Conservation (phyloP, 1,140 invertebrate species). For the Heterodera schachtii region DNA sequence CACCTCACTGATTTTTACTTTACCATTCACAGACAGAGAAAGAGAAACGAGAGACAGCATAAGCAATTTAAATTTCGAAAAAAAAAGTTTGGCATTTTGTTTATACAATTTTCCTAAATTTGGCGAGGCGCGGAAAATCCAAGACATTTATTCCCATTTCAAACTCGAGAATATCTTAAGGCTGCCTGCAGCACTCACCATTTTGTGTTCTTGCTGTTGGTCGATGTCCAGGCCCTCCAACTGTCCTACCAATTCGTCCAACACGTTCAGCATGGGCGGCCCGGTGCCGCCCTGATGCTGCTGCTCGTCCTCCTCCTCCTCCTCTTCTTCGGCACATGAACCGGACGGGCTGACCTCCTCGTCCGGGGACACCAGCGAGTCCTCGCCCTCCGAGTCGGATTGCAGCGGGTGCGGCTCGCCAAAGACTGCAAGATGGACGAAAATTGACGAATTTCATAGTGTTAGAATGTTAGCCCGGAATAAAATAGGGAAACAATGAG, state of each 20-base stretch:
- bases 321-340: slow-evolving; percentile 6
- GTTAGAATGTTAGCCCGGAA: too few species aligned
- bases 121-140: too few species aligned
- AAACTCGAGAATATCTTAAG: too few species aligned
- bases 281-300: slow-evolving; percentile 12
- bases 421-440: slow-evolving; percentile 37
- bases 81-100: too few species aligned
- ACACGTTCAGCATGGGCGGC: slow-evolving; percentile 27
- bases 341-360: slow-evolving; percentile 39
- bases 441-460: slow-evolving; percentile 10
- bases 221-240: neutral
- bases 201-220: neutral
- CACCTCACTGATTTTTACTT: too few species aligned
- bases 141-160: too few species aligned
- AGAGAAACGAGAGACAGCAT: too few species aligned
- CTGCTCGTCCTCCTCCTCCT: slow-evolving; percentile 38
- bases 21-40: too few species aligned
- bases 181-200: neutral
- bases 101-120: too few species aligned
- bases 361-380: slow-evolving; percentile 45
- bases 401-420: slow-evolving; percentile 41
- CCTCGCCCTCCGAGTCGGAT: slow-evolving; percentile 46
- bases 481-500: too few species aligned
- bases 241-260: slow-evolving; percentile 29
- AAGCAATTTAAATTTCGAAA: too few species aligned